phyloP scores from a whole-genome alignment of 1,140 invertebrate genomes.

The Gyrodactylus salaris region DNA sequence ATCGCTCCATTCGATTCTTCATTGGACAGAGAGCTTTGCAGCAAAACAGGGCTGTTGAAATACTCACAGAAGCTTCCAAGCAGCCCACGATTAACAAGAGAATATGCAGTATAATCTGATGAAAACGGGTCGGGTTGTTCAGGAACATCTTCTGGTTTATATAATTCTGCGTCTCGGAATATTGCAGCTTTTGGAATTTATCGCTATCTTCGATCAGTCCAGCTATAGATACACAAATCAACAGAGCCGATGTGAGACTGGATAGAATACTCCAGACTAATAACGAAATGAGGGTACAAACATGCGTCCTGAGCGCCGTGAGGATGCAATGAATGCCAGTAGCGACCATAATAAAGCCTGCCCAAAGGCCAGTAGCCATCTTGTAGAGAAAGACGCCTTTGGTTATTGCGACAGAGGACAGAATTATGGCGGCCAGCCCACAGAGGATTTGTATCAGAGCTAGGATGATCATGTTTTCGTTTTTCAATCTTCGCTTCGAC shows the following conservation, averaged over 20 bases:
- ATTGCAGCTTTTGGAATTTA: neutral
- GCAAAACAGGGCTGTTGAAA: neutral
- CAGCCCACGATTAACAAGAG: conserved; percentile 1
- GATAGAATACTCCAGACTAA: neutral
- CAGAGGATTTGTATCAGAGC: neutral
- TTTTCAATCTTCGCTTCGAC: neutral
- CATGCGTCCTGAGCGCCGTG: neutral
- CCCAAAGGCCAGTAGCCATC: conserved; percentile 4
- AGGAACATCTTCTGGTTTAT: neutral
- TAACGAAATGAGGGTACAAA: conserved; percentile 3
- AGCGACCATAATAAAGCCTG: neutral
- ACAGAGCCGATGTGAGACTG: neutral
- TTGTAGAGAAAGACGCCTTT: neutral
- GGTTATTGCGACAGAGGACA: neutral
- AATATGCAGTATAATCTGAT: neutral
- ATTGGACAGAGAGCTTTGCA: neutral
- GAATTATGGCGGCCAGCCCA: conserved; percentile 1
- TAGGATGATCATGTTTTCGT: conserved; percentile 1
- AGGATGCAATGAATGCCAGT: neutral
- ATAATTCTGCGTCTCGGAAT: neutral
- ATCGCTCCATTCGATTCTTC: neutral
- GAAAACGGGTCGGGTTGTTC: neutral
- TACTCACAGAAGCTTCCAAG: neutral
- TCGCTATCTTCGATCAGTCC: neutral
- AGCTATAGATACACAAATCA: neutral